These are phyloP conservation scores for Carettochelys insculpta DNA, from an alignment of 2,113 vertebrate genomes.

Conservation along the genomic window DNA sequence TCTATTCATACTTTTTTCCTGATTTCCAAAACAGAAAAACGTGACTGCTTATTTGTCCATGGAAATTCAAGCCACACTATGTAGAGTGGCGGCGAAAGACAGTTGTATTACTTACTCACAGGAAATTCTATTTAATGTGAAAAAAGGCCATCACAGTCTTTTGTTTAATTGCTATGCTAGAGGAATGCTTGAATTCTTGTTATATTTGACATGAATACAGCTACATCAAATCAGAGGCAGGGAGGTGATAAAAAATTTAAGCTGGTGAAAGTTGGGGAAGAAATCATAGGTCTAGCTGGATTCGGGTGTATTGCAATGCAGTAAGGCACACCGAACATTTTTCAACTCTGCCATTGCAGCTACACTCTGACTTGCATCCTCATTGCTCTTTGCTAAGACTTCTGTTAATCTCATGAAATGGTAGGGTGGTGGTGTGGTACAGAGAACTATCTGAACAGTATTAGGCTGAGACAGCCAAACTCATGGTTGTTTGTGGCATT, in stretches of 20 bases:
- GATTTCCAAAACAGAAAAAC: neutral
- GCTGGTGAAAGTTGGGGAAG: no score
- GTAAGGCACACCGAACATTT: rapidly evolving
- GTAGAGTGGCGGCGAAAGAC: neutral
- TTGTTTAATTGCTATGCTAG: neutral
- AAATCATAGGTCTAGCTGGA: neutral
- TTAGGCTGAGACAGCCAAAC: neutral
- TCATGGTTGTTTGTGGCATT: neutral
- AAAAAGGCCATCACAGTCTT: neutral
- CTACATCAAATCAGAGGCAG: neutral
- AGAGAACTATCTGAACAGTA: neutral
- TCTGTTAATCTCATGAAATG: neutral
- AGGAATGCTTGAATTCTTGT: neutral
- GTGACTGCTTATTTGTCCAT: neutral
- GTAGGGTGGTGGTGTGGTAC: neutral
- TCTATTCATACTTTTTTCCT: neutral
- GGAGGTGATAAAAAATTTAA: neutral
- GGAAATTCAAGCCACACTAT: neutral
- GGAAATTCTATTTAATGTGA: neutral
- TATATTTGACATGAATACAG: neutral
- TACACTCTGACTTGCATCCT: neutral
- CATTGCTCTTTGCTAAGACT: neutral
- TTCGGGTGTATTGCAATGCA: rapidly evolving
- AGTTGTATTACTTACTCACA: neutral
- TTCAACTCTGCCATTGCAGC: neutral